Base-by-base conservation (phyloP, 2,888 invertebrate species). In the Phengaris arion region DNA sequence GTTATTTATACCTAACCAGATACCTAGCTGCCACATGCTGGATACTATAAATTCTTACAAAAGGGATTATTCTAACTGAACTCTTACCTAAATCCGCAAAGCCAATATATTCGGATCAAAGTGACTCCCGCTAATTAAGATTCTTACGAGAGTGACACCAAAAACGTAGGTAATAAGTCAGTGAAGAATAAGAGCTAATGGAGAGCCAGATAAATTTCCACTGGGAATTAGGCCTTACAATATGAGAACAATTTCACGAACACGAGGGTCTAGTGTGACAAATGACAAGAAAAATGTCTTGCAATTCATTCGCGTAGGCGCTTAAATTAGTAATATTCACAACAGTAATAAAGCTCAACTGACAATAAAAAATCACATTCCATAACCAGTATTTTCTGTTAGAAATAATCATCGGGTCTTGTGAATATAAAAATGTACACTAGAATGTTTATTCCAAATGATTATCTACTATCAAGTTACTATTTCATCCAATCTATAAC, bases 191-290 rank as follows among this genome's bases (percentile, higher is more conserved):
- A 88, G 86, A 86, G 85, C 83, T 81, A 85, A 85, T 54, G 85
- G 87, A 85, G 86, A 85, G 89, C 84, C 87, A 89, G 91, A 92
- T 90, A 90, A 92, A 91, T 91, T 87, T 86, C 82, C 84, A 83
- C 81, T 81, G 86, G 86, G 91, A 92, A 92, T 92, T 91, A 92
- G 91, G 88, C 91, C 87, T 87, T 91, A 91, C 91, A 89, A 91
- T 91, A 91, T 91, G 91, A 92, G 91, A 86, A 89, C 89, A 89
- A 89, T 92, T 92, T 89, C 90, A 87, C 90, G 87, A 85, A 64
- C 64, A 86, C 86, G 86, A 85, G 89, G 87, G 88, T 86, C 84
- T 85, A 83, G 83, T 83, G 83, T 77, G 86, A 91, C 89, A 89
- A 90, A 91, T 89, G 85, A 85, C 79, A 80, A 82, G 81, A 84